Evolutionary conservation across 2,797 vertebrate species (phyloP).

Genomic region (Platyrinchus mystaceus): DNA sequence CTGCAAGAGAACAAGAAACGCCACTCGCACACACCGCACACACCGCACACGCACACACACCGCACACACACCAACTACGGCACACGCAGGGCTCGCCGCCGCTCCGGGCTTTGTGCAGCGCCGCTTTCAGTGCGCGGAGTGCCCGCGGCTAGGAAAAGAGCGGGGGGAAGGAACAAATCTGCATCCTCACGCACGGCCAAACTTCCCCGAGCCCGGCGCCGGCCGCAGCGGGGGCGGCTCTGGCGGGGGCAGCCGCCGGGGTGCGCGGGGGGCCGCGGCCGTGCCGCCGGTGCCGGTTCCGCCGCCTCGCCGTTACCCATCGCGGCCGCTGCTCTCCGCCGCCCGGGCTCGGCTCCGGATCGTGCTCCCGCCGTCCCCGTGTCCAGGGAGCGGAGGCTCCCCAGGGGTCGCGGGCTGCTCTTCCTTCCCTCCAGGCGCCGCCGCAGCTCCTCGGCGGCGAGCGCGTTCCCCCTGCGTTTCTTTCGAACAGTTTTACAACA

Average conservation of each 20-base stretch:
- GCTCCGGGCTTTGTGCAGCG: constrained; percentile 50
- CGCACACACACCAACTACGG: constrained; percentile 36
- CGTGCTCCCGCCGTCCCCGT: neutral
- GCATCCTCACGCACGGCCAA: constrained; percentile 7
- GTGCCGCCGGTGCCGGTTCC: neutral
- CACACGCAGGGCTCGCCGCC: constrained; percentile 53
- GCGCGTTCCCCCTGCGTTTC: constrained; percentile 13
- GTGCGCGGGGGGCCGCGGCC: neutral
- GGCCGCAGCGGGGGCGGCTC: neutral
- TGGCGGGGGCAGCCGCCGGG: neutral
- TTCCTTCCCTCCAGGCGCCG: neutral
- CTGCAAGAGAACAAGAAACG: constrained; percentile 79
- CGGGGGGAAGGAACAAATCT: neutral
- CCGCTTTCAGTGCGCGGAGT: neutral
- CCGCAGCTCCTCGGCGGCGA: neutral
- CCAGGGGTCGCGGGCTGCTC: neutral
- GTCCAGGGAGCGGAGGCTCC: neutral
- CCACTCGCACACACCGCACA: constrained; percentile 60
- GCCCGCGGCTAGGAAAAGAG: neutral
- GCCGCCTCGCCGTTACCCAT: neutral
- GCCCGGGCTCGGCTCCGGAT: neutral
- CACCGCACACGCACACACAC: constrained; percentile 41
- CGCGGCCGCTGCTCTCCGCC: neutral
- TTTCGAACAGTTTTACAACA: constrained; percentile 58
- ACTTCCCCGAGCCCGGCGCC: neutral